Percentiles rank a stretch among this genome's conserved stretches.
phyloP scores from a whole-genome alignment of 2,888 invertebrate species.

The Germaria angustata region DNA sequence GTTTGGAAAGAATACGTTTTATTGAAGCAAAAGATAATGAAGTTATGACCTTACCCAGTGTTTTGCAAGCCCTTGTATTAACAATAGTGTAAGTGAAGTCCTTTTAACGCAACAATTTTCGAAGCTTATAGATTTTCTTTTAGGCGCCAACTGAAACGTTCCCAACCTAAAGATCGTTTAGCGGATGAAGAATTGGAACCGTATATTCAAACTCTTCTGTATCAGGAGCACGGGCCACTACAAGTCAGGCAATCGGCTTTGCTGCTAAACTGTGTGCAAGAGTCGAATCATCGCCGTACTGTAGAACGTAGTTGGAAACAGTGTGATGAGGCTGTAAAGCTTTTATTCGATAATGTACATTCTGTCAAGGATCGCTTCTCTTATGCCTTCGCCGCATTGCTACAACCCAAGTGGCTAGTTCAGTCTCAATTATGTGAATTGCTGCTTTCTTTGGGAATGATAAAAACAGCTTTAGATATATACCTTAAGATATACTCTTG shows the following conservation, averaged over 20 bases:
- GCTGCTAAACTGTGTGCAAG: slow-evolving; percentile 87
- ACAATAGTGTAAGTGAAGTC: slow-evolving; percentile 85
- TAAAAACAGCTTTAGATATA: slow-evolving; percentile 91
- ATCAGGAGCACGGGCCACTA: slow-evolving; percentile 87
- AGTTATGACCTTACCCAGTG: slow-evolving; percentile 82
- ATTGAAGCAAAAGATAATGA: slow-evolving; percentile 82
- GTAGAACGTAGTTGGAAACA: slow-evolving; percentile 94
- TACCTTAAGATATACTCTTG: slow-evolving; percentile 89
- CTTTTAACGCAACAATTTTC: no score
- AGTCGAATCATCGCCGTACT: slow-evolving; percentile 88
- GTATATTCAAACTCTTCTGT: slow-evolving; percentile 85
- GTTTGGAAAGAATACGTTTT: slow-evolving; percentile 89
- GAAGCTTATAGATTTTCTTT: neutral
- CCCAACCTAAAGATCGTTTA: slow-evolving; percentile 89
- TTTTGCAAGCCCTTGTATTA: slow-evolving; percentile 90
- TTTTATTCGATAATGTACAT: slow-evolving; percentile 76
- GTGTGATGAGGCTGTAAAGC: slow-evolving; percentile 88
- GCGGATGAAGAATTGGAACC: slow-evolving; percentile 90
- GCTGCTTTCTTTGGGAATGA: slow-evolving; percentile 89
- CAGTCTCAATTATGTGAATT: slow-evolving; percentile 89
- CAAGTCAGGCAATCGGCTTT: slow-evolving; percentile 88
- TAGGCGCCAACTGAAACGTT: slow-evolving; percentile 85
- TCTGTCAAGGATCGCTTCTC: slow-evolving; percentile 80
- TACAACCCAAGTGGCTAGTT: slow-evolving; percentile 88
- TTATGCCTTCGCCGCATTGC: slow-evolving; percentile 86